phyloP scores from a whole-genome alignment of 2,888 invertebrate species.

The Doris montereyensis region DNA sequence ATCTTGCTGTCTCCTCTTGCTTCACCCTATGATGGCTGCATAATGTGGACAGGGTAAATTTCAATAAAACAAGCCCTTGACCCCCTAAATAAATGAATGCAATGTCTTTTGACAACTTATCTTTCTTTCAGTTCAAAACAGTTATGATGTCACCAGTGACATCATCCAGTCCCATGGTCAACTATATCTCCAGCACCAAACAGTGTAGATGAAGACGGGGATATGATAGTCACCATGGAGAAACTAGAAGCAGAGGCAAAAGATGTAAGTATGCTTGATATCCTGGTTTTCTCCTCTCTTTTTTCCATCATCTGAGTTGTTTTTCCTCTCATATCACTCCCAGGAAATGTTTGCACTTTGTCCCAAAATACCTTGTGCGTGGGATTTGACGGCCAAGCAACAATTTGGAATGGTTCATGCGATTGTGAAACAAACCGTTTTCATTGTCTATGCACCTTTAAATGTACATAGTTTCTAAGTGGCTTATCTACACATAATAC shows the following conservation, averaged over 20 bases:
- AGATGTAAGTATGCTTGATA: conserved; percentile 77
- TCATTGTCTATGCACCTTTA: no score
- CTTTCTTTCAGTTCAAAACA: conserved; percentile 44
- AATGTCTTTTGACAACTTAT: no score
- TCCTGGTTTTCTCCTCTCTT: neutral
- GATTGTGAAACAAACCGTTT: no score
- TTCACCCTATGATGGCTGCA: no score
- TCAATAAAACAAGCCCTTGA: no score
- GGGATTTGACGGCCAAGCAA: no score
- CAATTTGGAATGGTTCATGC: no score
- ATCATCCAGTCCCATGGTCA: conserved; percentile 45
- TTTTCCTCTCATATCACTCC: neutral
- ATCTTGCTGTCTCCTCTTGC: no score
- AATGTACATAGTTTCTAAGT: no score
- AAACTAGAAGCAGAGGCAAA: conserved; percentile 82
- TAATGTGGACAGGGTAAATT: no score
- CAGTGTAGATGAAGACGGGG: conserved; percentile 74
- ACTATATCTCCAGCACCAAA: conserved; percentile 49
- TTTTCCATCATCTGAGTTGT: neutral
- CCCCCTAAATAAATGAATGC: no score
- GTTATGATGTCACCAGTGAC: conserved; percentile 36
- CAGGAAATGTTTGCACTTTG: neutral
- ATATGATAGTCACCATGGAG: conserved; percentile 81
- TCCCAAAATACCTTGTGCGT: neutral
- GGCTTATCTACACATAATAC: no score